Base-by-base conservation (phyloP, 1,140 invertebrate genomes). In the Hyphantria cunea region DNA sequence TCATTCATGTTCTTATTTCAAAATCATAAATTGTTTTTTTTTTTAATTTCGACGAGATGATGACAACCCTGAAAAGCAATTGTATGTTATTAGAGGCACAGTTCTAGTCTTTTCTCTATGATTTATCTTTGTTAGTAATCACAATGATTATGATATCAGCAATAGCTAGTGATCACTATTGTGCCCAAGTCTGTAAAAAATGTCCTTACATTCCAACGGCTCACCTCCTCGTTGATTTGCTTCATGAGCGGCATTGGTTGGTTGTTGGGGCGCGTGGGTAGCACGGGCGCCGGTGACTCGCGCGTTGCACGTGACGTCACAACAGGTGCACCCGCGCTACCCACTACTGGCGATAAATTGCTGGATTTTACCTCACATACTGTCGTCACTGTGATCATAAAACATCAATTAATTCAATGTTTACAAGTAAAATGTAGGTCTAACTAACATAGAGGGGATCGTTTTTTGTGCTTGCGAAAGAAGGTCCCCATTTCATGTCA, bases 221-320 rank as follows among this genome's bases (percentile, higher is more conserved):
- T 44, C 41, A 89, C 86, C 77, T 89, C 84, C 55, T 89, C 86
- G 68, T 89, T 89, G 48, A 88, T 86, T 49, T 89, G 86, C 66
- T 89, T 89, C 13, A 89, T 82, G 0, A 86, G 66, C 8, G 86
- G 80, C 11, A 88, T 53, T 10, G 77, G 74, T 59, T 86, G 85
- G 53, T 82, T 85, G 60, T 82, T 85, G 7, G 78, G 63, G 9
- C 78, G 66, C 6, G 71, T 59, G 6, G 76, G 59, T 13, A 80
- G 60, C 5, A 68, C 48, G n/a, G 55, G 55, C 6, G 81, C 48
- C n/a, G 68, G 61, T 42, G 51, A 44, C 50, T 72, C 64, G 37
- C 62, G 49, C 25, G 53, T 31, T 7, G 68, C 25, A 0, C 53
- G 25, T 0, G 64, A 51, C 13, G 67, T 37, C 9, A 48, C 12